Conservation (phyloP, 1,140 invertebrate species). For the Mercenaria mercenaria region DNA sequence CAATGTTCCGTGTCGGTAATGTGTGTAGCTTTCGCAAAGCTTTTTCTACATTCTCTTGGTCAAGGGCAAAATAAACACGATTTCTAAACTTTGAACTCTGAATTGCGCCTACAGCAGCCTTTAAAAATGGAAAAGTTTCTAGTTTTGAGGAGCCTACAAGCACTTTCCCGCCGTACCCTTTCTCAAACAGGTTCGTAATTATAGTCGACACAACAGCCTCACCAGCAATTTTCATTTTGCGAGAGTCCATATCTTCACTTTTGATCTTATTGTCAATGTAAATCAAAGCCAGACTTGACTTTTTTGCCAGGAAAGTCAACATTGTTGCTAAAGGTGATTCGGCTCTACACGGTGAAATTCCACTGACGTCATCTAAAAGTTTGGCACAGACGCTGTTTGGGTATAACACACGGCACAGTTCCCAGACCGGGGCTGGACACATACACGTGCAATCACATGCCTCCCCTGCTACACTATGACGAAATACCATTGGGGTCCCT, state of each 20-base stretch:
- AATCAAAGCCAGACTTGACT: background rate
- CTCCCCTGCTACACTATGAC: background rate
- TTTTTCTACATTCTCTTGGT: background rate
- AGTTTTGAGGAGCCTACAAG: background rate
- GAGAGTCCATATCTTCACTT: background rate
- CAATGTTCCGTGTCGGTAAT: background rate
- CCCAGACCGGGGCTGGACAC: background rate
- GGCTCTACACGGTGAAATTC: background rate
- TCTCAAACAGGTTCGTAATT: background rate
- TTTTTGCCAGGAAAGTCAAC: background rate
- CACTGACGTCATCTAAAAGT: background rate
- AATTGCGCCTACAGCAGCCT: background rate
- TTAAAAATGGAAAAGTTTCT: background rate
- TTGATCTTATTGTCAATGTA: constrained; percentile 16
- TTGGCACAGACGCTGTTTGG: constrained; percentile 11
- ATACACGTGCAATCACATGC: constrained; percentile 24
- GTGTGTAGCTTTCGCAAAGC: background rate
- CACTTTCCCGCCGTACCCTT: background rate
- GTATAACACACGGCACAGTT: background rate
- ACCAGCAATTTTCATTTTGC: background rate
- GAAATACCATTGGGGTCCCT: background rate
- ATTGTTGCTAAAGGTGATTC: background rate
- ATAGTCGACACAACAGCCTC: background rate
- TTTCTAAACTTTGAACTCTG: background rate
- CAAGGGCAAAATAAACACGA: background rate